These are phyloP conservation scores for Drosophila nebulosa DNA, from an alignment of 1,140 invertebrate genomes.

Conservation along the genomic window DNA sequence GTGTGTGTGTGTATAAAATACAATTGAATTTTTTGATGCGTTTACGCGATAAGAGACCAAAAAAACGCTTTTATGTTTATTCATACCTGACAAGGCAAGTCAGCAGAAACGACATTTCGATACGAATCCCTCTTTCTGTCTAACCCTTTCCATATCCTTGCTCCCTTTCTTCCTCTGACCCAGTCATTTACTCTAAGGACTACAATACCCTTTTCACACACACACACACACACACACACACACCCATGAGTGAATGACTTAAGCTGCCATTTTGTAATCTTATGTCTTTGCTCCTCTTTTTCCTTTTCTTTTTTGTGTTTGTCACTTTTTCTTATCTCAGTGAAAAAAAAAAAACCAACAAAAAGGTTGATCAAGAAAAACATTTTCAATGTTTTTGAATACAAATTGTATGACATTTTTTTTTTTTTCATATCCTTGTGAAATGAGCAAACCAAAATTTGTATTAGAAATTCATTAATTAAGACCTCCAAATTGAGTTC, in stretches of 20 bases:
- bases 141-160: neutral
- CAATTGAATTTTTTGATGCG: slow-evolving; percentile 73
- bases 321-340: no score
- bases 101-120: neutral
- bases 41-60: slow-evolving; percentile 56
- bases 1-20: slow-evolving; percentile 45
- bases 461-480: no score
- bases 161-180: neutral
- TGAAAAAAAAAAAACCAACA: no score
- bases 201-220: neutral
- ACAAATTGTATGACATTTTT: no score
- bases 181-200: neutral
- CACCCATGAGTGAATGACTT: neutral
- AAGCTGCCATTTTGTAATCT: neutral
- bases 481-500: no score
- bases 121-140: neutral
- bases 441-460: no score
- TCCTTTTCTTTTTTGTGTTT: neutral
- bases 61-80: slow-evolving; percentile 70
- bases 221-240: neutral
- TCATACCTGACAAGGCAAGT: slow-evolving; percentile 46
- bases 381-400: no score
- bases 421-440: no score
- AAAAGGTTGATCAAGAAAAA: no score
- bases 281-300: neutral